phyloP scores from a whole-genome alignment of 2,113 vertebrate species.

The Pelobates fuscus region DNA sequence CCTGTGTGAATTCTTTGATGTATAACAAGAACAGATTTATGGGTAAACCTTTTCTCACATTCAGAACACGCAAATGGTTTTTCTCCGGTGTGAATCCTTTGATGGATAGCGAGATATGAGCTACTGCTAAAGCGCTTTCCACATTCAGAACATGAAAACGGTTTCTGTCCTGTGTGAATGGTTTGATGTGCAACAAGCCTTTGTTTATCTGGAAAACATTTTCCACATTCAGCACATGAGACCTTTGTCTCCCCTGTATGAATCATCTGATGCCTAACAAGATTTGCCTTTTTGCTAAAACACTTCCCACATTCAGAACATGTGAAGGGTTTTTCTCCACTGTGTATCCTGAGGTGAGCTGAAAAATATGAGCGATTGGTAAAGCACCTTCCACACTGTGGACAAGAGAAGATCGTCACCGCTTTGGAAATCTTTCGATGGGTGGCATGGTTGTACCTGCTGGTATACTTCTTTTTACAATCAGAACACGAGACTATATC shows the following conservation, averaged over 20 bases:
- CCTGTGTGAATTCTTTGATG: slow-evolving; percentile 34
- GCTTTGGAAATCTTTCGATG: too few species aligned
- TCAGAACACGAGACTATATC: too few species aligned
- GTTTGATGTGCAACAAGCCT: neutral
- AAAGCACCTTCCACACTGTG: too few species aligned
- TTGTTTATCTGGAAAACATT: slow-evolving; percentile 5
- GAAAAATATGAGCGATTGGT: too few species aligned
- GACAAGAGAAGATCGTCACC: too few species aligned
- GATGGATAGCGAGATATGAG: slow-evolving; percentile 17
- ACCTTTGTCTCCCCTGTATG: slow-evolving; percentile 17
- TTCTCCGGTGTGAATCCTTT: slow-evolving; percentile 22
- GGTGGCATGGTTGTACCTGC: too few species aligned
- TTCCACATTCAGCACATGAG: slow-evolving; percentile 20
- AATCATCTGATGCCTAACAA: neutral
- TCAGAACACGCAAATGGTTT: slow-evolving; percentile 18
- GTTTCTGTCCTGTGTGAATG: slow-evolving; percentile 12
- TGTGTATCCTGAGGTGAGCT: too few species aligned
- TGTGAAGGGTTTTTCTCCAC: neutral
- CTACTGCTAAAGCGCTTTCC: slow-evolving; percentile 23
- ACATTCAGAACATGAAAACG: slow-evolving; percentile 15
- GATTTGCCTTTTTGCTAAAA: neutral
- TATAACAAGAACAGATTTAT: neutral
- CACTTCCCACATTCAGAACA: slow-evolving; percentile 27
- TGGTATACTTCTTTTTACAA: too few species aligned
- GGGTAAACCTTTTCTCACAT: slow-evolving; percentile 25